Conservation (phyloP, 2,888 invertebrate species). For the Dolomedes plantarius region DNA sequence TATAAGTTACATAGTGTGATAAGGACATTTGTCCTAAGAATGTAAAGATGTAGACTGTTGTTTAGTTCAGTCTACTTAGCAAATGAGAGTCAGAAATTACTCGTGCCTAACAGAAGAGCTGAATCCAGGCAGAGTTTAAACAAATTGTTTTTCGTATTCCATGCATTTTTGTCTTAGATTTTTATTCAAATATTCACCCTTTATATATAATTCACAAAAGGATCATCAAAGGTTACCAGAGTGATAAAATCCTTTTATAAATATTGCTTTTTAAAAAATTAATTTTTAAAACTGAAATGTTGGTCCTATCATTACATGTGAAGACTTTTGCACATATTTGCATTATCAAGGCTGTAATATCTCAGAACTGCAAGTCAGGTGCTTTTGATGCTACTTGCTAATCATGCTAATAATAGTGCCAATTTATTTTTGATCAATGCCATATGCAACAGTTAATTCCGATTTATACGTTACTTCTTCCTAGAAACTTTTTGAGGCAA, state of each 20-base stretch:
- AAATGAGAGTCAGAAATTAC: conserved; percentile 33
- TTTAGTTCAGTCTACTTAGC: conserved; percentile 37
- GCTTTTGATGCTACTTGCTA: not conserved
- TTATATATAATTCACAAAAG: conserved; percentile 2
- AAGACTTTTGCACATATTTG: not conserved
- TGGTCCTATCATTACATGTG: not conserved
- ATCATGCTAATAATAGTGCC: not conserved
- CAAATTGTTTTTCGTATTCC: conserved; percentile 39
- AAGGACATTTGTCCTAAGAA: conserved; percentile 49
- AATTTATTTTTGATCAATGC: not conserved
- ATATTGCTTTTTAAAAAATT: conserved; percentile 12
- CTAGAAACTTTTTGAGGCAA: not conserved
- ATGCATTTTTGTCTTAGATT: not conserved
- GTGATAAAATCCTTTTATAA: not conserved
- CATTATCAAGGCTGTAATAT: not conserved
- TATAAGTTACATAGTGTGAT: conserved; percentile 62
- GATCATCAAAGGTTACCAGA: not conserved
- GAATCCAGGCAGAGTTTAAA: conserved; percentile 41
- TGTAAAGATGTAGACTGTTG: conserved; percentile 33
- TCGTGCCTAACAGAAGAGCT: conserved; percentile 28
- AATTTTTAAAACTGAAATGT: not conserved
- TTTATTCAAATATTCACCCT: not conserved
- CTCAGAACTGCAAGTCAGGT: not conserved
- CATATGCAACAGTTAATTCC: not conserved
- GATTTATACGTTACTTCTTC: not conserved